Base-by-base conservation (phyloP, 2,797 vertebrate species). In the Parauchenoglanis punctatus region DNA sequence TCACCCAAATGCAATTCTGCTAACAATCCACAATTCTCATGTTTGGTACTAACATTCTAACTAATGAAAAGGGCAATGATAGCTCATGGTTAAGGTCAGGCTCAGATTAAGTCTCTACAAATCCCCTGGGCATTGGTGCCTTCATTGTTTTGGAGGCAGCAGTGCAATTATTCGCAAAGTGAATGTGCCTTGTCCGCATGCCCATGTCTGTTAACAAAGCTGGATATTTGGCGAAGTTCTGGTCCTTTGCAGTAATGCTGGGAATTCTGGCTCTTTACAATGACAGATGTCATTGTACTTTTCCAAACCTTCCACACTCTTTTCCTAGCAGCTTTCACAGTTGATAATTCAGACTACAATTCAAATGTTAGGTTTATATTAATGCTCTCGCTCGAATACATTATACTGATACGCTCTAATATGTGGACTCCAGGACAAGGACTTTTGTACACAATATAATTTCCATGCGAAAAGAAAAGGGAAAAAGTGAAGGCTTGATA, bases 41-140 rank as follows among this genome's bases (percentile, higher is more conserved):
- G 67, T 72, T 70, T 72, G 67, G 65, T 72, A 40, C 28, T 58
- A 72, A 84, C 11, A 58, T 70, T 58, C n/a, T 3, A 70, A 54
- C n/a, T 56, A 84, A 56, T 58, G 49, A 72, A 84, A 84, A 84
- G 82, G 83, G 67, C 52, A 84, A 10, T 56, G 52, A 70, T 84
- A 40, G 83, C 83, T 84, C 23, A 17, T 68, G 31, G 83, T 84
- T 84, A 84, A 84, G 83, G 83, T 84, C 83, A 84, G 52, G 31
- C 31, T 56, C 28, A 15, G 31, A 72, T 84, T 58, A 84, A 72
- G 83, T 72, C 31, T 58, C 12, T 15, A 17, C 23, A 5, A 40
- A 56, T 54, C 67, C 52, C 28, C 28, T 70, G 18, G 83, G 49
- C 49, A 65, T 82, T 18, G 11, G 59, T 49, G 25, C 59, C 59